A percentile compares a stretch with the other conserved stretches of the same genome.
phyloP scores from a whole-genome alignment of 2,888 invertebrate species.

The Argyresthia goedartella region DNA sequence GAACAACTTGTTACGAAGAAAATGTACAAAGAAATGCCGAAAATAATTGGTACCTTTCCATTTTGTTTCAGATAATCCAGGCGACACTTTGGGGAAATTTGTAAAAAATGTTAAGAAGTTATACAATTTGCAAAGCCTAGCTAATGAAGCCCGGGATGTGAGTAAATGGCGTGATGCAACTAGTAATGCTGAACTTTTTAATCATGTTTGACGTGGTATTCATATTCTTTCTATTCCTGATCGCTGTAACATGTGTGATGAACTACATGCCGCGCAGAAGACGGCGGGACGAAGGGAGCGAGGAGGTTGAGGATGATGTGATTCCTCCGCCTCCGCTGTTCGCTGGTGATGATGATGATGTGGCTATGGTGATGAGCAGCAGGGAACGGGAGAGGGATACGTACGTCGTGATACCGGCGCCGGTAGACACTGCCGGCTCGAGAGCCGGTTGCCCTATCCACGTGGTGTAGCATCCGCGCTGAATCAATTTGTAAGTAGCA shows the following conservation, averaged over 20 bases:
- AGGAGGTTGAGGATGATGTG: slow-evolving; percentile 58
- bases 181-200: slow-evolving; percentile 87
- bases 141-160: slow-evolving; percentile 14
- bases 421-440: slow-evolving; percentile 43
- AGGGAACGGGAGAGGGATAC: slow-evolving; percentile 44
- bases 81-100: too few relatives aligned
- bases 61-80: too few relatives aligned
- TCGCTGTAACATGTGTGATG: slow-evolving; percentile 85
- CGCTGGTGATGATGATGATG: slow-evolving; percentile 41
- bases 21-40: too few relatives aligned
- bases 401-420: slow-evolving; percentile 62
- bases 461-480: slow-evolving; percentile 60
- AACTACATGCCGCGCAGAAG: slow-evolving; percentile 81
- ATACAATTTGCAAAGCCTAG: too few relatives aligned
- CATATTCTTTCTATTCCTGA: slow-evolving; percentile 87
- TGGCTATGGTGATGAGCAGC: background rate
- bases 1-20: too few relatives aligned
- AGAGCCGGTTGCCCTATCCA: slow-evolving; percentile 64
- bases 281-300: slow-evolving; percentile 58
- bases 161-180: slow-evolving; percentile 76
- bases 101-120: too few relatives aligned
- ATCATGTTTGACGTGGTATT: slow-evolving; percentile 92
- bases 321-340: slow-evolving; percentile 64
- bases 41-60: too few relatives aligned
- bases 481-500: slow-evolving; percentile 48